phyloP scores from a whole-genome alignment of 2,113 vertebrate genomes.

The Jaculus jaculus region DNA sequence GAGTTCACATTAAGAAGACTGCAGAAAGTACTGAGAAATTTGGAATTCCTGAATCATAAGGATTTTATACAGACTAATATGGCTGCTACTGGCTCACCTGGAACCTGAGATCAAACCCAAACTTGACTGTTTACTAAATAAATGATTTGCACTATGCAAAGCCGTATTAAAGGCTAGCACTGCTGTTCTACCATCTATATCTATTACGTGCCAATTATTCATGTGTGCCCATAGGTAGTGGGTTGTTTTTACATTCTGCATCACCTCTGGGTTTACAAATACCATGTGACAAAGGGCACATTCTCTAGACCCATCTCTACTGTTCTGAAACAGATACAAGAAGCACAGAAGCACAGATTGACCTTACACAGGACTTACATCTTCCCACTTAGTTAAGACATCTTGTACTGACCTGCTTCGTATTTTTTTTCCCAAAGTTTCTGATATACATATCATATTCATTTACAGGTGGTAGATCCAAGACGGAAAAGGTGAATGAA shows the following conservation, averaged over 20 bases:
- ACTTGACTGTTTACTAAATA: not conserved
- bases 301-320: not conserved
- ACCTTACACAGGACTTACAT: rapidly evolving
- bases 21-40: too few species aligned
- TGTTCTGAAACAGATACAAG: rapidly evolving
- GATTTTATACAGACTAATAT: not conserved
- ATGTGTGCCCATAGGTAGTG: too few species aligned
- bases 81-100: not conserved
- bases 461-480: constrained; percentile 94
- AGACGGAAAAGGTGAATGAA: constrained; percentile 89
- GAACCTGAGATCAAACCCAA: not conserved
- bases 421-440: constrained; percentile 93
- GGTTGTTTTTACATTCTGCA: too few species aligned
- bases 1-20: not conserved
- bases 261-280: not conserved
- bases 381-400: too few species aligned
- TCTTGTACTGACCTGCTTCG: constrained; percentile 90
- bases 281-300: not conserved
- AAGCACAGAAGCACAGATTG: too few species aligned
- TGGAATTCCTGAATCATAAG: not conserved
- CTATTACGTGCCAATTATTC: not conserved
- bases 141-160: not conserved
- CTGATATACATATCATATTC: constrained; percentile 98
- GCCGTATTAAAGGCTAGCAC: not conserved
- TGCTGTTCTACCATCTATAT: too few species aligned